Percentiles rank a stretch among this genome's conserved stretches.
Evolutionary conservation across 2,797 vertebrate species (phyloP).

Genomic region (Selene dorsalis): DNA sequence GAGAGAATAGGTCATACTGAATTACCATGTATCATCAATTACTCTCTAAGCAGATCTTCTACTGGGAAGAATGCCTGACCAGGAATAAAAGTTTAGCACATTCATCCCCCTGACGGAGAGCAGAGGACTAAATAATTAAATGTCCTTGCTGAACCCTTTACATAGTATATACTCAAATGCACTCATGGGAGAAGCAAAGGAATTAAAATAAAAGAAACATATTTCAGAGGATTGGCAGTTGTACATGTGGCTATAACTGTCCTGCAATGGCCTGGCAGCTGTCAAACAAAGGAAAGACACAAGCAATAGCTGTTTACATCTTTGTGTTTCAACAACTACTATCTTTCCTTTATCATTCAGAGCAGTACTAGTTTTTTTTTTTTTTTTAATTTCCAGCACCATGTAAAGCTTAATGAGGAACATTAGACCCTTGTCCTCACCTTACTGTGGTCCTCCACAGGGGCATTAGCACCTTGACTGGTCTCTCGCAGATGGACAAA

Average conservation of each 20-base stretch:
- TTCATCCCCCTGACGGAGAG: constrained; percentile 76
- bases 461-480: constrained; percentile 59
- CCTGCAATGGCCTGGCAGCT: background rate
- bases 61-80: constrained; percentile 70
- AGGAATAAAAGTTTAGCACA: constrained; percentile 75
- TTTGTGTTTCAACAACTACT: constrained; percentile 20
- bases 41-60: constrained; percentile 77
- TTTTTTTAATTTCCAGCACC: constrained; percentile 2
- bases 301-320: background rate
- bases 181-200: constrained; percentile 21
- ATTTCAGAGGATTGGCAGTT: background rate
- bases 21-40: constrained; percentile 80
- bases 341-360: constrained; percentile 5
- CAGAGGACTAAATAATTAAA: constrained; percentile 72
- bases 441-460: constrained; percentile 37
- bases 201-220: background rate
- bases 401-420: constrained; percentile 52
- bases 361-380: constrained; percentile 6
- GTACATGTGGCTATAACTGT: background rate
- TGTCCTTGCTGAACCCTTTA: constrained; percentile 54
- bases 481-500: constrained; percentile 58
- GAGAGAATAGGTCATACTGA: constrained; percentile 74
- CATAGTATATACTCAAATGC: constrained; percentile 33
- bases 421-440: constrained; percentile 44
- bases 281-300: constrained; percentile 12